Evolutionary conservation across 2,797 vertebrate species (phyloP).

Genomic region (Lates japonicus): DNA sequence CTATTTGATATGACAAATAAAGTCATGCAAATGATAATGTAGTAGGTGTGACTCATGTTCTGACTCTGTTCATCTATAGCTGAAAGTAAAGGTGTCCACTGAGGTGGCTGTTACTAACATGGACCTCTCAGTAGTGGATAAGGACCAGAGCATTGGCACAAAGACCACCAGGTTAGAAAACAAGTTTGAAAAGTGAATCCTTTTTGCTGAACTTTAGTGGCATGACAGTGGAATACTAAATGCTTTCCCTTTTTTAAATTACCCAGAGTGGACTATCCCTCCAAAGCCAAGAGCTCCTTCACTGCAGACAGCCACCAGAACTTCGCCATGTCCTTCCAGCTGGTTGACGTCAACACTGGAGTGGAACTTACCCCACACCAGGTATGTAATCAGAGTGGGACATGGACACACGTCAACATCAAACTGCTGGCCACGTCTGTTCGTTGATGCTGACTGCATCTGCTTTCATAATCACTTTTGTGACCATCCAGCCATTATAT

Average conservation of each 20-base stretch:
- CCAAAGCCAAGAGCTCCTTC: conserved; percentile 93
- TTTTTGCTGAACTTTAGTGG: background rate
- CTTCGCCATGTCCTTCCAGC: conserved; percentile 96
- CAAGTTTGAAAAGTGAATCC: background rate
- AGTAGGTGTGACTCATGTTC: background rate
- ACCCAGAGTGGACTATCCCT: conserved; percentile 93
- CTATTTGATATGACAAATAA: background rate
- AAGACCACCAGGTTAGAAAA: conserved; percentile 92
- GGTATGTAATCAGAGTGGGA: conserved; percentile 76
- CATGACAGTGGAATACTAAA: background rate
- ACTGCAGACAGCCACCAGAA: conserved; percentile 98
- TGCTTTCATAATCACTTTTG: background rate
- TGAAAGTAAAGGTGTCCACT: conserved; percentile 98
- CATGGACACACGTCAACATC: background rate
- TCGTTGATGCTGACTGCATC: background rate
- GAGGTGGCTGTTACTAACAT: conserved; percentile 96
- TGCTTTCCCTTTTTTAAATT: conserved; percentile 5
- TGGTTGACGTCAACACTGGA: conserved; percentile 94
- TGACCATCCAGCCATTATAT: background rate
- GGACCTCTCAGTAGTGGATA: conserved; percentile 97
- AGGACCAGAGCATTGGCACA: conserved; percentile 98
- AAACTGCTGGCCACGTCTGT: background rate
- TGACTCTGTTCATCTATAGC: conserved; percentile 81
- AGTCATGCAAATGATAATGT: background rate
- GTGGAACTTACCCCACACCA: conserved; percentile 97